phyloP scores from a whole-genome alignment of 1,140 invertebrate genomes.

The Caenorhabditis remanei region DNA sequence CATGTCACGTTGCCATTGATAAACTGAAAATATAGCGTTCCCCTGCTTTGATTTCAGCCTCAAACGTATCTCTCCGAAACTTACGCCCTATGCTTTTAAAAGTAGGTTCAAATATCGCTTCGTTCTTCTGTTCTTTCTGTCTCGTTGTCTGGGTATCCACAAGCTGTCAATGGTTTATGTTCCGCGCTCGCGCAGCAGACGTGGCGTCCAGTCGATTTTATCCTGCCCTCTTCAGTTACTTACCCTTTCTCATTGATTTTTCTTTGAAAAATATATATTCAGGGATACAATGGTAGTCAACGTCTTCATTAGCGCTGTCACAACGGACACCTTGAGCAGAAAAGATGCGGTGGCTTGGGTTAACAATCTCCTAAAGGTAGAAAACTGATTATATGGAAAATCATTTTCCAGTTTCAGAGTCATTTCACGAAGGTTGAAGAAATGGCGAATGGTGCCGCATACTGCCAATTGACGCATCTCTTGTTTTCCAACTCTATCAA shows the following conservation, averaged over 20 bases:
- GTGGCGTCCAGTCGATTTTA: constrained; percentile 43
- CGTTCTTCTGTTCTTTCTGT: neutral
- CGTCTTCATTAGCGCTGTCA: constrained; percentile 96
- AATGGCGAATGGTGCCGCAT: constrained; percentile 83
- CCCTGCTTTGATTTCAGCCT: too few relatives aligned
- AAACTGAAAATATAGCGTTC: neutral
- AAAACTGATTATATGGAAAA: constrained; percentile 70
- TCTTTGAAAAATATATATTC: neutral
- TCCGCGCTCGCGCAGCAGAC: constrained; percentile 47
- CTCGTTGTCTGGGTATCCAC: constrained; percentile 10
- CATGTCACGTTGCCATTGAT: too few relatives aligned
- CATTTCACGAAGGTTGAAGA: constrained; percentile 96
- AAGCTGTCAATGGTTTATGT: constrained; percentile 3
- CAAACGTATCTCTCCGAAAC: too few relatives aligned
- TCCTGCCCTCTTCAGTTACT: neutral
- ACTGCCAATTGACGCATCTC: constrained; percentile 95
- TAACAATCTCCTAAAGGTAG: constrained; percentile 85
- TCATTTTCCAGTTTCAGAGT: constrained; percentile 81
- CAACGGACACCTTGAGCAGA: constrained; percentile 93
- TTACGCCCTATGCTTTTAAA: too few relatives aligned
- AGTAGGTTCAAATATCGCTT: neutral
- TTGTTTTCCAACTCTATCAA: constrained; percentile 88
- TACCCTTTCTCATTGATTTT: constrained; percentile 12
- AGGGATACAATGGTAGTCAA: constrained; percentile 81
- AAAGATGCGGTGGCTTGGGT: constrained; percentile 98